phyloP scores from a whole-genome alignment of 2,888 invertebrate genomes.

The Myopa tessellatipennis region DNA sequence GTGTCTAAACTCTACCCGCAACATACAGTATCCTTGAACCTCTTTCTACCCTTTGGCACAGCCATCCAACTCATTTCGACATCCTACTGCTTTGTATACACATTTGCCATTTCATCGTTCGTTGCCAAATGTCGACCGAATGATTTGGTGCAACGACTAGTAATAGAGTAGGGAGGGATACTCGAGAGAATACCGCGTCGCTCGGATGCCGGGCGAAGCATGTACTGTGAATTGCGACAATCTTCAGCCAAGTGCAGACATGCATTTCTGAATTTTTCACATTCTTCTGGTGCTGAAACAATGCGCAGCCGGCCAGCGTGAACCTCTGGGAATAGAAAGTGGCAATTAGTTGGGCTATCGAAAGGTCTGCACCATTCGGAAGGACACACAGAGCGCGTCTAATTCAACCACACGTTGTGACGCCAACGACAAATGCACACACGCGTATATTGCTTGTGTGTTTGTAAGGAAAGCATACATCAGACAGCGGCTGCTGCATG shows the following conservation, averaged over 20 bases:
- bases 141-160: background rate
- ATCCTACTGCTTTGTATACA: no score
- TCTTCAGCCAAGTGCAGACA: background rate
- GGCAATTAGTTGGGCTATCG: conserved; percentile 9
- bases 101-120: background rate
- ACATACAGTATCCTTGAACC: no score
- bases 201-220: no score
- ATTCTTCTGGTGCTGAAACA: background rate
- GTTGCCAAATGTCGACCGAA: background rate
- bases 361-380: background rate
- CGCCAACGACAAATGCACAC: background rate
- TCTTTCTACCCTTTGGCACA: no score
- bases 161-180: background rate
- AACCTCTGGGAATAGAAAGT: background rate
- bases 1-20: no score
- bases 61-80: no score
- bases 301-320: background rate
- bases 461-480: no score
- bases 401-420: no score
- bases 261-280: background rate
- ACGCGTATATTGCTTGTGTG: background rate
- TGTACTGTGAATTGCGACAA: background rate
- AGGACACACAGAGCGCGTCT: no score
- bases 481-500: no score
- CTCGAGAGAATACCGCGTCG: background rate